These are phyloP conservation scores for human DNA, from an alignment of 2,113 vertebrate species.

Conservation along the genomic window DNA sequence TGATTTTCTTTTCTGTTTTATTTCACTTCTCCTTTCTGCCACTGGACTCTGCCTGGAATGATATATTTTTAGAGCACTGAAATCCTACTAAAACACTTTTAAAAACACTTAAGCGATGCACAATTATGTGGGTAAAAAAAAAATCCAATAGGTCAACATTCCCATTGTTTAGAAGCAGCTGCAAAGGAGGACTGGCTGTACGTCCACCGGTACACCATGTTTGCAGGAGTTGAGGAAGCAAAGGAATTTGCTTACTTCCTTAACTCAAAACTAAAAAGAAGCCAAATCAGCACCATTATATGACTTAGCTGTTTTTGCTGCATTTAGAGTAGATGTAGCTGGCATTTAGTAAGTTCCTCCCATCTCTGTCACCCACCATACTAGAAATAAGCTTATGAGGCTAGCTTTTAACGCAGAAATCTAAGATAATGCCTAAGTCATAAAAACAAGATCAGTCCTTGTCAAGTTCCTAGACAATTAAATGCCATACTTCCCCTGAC, in stretches of 20 bases:
- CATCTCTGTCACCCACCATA: constrained; percentile 4
- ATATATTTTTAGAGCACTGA: not conserved
- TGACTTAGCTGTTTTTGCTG: not conserved
- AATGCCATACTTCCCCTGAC: not conserved
- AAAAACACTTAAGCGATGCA: constrained; percentile 4
- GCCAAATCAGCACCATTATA: not conserved
- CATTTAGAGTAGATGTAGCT: not conserved
- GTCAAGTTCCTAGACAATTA: constrained; percentile 21
- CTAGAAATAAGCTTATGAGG: constrained; percentile 35
- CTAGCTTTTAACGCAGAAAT: constrained; percentile 49
- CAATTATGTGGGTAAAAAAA: not conserved
- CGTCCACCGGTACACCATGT: not conserved
- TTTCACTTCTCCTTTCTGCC: not conserved
- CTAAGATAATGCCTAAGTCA: constrained; percentile 33
- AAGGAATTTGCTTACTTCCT: not conserved
- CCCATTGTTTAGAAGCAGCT: not conserved
- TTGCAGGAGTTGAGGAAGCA: not conserved
- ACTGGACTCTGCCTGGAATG: not conserved
- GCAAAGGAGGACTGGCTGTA: not conserved
- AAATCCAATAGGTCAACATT: not conserved
- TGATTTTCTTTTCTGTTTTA: not conserved
- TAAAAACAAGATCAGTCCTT: constrained; percentile 60
- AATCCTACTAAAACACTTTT: not conserved
- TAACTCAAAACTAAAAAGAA: not conserved
- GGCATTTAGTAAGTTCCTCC: constrained; percentile 9